Conservation (phyloP, 2,888 invertebrate genomes). For the Pseudoips prasinana region DNA sequence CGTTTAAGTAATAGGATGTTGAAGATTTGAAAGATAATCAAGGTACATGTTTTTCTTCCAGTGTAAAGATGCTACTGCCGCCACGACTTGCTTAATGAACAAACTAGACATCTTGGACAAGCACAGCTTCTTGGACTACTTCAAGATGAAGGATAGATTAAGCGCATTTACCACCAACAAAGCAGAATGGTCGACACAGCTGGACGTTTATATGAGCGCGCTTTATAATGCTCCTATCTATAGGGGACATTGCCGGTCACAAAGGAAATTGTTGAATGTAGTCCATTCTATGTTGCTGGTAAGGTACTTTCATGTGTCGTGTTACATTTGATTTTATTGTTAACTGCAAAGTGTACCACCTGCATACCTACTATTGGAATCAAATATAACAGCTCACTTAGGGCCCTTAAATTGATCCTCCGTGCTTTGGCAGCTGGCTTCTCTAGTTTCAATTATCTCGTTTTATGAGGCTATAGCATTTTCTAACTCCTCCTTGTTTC, state of each 20-base stretch:
- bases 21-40: too few species aligned
- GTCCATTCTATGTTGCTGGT: constrained; percentile 67
- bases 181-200: constrained; percentile 38
- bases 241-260: constrained; percentile 53
- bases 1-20: too few species aligned
- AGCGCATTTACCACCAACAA: constrained; percentile 36
- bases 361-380: too few species aligned
- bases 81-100: constrained; percentile 55
- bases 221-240: constrained; percentile 52
- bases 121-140: constrained; percentile 67
- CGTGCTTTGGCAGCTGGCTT: too few species aligned
- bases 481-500: too few species aligned
- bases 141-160: constrained; percentile 62
- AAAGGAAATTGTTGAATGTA: constrained; percentile 62
- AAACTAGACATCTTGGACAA: constrained; percentile 65
- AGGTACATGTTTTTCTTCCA: constrained; percentile 29
- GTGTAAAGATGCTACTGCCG: constrained; percentile 55
- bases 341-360: too few species aligned
- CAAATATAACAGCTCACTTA: too few species aligned
- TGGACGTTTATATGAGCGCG: constrained; percentile 42
- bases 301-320: too few species aligned
- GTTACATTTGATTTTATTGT: too few species aligned
- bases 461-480: too few species aligned
- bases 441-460: too few species aligned
- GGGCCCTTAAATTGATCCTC: too few species aligned